These are phyloP conservation scores for Branchipolynoe longqiensis DNA, from an alignment of 2,888 invertebrate species.

Conservation along the genomic window DNA sequence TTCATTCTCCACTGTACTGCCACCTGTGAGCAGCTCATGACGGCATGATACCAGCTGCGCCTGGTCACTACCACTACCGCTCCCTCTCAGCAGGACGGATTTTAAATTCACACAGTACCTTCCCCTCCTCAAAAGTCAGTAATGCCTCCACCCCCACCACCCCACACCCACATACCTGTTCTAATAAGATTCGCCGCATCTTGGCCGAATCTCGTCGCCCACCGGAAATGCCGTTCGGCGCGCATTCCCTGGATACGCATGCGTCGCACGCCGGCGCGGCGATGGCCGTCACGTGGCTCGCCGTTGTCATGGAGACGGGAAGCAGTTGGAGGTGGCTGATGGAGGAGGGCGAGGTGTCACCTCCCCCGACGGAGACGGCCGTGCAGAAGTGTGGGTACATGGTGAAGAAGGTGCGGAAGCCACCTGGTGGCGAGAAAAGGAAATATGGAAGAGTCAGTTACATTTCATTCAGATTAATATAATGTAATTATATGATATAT, in stretches of 20 bases:
- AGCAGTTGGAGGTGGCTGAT: conserved; percentile 40
- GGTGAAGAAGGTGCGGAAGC: conserved; percentile 13
- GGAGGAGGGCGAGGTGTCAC: too few relatives aligned
- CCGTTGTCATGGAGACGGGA: background rate
- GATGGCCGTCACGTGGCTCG: background rate
- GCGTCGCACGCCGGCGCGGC: background rate
- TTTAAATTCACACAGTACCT: too few relatives aligned
- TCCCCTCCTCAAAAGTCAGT: too few relatives aligned
- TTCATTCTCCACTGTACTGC: too few relatives aligned
- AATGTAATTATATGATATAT: too few relatives aligned
- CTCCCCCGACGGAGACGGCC: background rate
- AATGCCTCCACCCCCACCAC: too few relatives aligned
- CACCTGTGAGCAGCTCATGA: too few relatives aligned
- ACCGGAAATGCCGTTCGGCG: conserved; percentile 29
- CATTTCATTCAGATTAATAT: too few relatives aligned
- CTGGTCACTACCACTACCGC: too few relatives aligned
- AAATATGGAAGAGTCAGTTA: background rate
- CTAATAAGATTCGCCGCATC: background rate
- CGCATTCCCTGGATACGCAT: background rate
- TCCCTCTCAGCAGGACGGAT: too few relatives aligned
- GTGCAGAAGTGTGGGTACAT: conserved; percentile 22
- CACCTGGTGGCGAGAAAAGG: conserved; percentile 4
- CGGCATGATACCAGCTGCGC: too few relatives aligned
- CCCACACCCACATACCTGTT: conserved; percentile 11
- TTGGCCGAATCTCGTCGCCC: conserved; percentile 33